These are phyloP conservation scores for Apantesis nais DNA, from an alignment of 2,888 invertebrate genomes.

Conservation along the genomic window DNA sequence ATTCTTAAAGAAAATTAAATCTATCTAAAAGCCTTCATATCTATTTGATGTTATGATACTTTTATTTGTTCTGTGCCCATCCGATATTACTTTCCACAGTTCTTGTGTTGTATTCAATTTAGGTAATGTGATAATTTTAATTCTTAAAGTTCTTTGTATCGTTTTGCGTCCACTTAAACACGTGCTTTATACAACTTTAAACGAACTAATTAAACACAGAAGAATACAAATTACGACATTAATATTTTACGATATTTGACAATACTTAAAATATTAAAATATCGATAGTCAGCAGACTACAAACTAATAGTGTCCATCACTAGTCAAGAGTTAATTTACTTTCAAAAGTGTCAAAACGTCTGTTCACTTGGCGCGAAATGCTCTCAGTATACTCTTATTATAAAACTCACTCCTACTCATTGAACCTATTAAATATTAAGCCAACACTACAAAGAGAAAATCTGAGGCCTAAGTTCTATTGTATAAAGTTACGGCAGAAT, in stretches of 20 bases:
- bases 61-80: no score
- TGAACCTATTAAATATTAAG: conserved; percentile 29
- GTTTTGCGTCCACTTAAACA: no score
- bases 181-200: no score
- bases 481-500: background rate
- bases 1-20: no score
- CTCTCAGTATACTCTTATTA: background rate
- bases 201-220: background rate
- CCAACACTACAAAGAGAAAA: conserved; percentile 4
- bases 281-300: background rate
- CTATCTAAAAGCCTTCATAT: no score
- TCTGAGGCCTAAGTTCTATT: background rate
- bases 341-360: conserved; percentile 22
- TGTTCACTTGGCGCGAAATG: conserved; percentile 15
- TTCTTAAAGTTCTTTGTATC: no score
- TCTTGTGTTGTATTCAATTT: no score
- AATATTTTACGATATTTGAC: background rate
- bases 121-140: no score
- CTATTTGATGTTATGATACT: no score
- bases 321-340: conserved; percentile 10
- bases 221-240: background rate
- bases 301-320: background rate
- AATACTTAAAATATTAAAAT: background rate
- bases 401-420: conserved; percentile 15
- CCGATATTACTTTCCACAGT: no score